Evolutionary conservation across 2,888 invertebrate species (phyloP), one percentile per base, ranked within the genome.

Genomic region (Hypsopygia costalis): DNA sequence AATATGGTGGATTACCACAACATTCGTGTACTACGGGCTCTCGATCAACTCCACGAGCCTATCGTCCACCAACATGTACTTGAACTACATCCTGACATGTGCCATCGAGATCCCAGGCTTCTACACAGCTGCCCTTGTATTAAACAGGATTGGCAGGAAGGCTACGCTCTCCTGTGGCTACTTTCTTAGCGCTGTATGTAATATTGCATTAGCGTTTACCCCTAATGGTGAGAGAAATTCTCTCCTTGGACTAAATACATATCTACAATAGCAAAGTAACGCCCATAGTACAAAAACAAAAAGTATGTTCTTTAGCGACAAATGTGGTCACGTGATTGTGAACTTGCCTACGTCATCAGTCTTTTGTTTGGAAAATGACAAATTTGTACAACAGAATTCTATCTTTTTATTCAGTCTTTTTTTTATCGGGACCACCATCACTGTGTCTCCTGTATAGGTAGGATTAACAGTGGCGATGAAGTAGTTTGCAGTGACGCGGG

Each of bases 101-200:
- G 66, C 90, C 6, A 89, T 92, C 1, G 94, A 94, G 67, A 91
- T 94, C 40, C 94, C 94, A 0, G 93, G 92, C 0, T 92, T 91
- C 59, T 76, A 91, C 55, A 54, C 90, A 25, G 91, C 92, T 0
- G 90, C 90, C 36, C 62, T 91, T 9, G 62, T 92, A 6, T 81
- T 93, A 57, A 90, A 91, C 45, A 81, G 74, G 40, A 67, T 91
- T 5, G 93, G 93, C 0, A 76, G 92, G 44, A 90, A 91, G 46
- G 81, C 88, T 16, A 91, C 92, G 0, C 70, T 93, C 0, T 89
- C 87, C 33, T 74, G 71, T 1, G 89, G 90, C 0, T 92, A 91
- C 67, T 59, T 93, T 36, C 32, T 91, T 1, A 92, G 93, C 47
- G 92, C 90, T 6, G 58, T 71, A 1, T 89, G 91, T 41, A 92